These are phyloP conservation scores for Itoplectis maculator DNA, from an alignment of 2,888 invertebrate genomes.

Conservation along the genomic window DNA sequence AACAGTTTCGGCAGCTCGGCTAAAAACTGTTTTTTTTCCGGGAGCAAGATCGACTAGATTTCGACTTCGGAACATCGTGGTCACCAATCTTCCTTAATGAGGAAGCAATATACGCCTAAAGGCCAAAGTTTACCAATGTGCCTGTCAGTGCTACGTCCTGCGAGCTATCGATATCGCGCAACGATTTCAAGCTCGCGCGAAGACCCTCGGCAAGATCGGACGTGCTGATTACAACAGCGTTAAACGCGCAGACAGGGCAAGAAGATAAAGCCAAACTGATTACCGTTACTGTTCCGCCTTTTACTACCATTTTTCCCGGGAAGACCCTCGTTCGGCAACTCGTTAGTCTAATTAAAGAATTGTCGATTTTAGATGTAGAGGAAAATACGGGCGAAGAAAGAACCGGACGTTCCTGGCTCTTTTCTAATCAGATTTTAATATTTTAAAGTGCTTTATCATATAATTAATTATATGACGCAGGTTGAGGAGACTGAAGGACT, in stretches of 20 bases:
- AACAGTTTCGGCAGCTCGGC: slow-evolving; percentile 4
- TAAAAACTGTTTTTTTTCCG: neutral
- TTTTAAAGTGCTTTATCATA: neutral
- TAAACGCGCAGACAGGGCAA: slow-evolving; percentile 36
- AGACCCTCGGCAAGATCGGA: slow-evolving; percentile 48
- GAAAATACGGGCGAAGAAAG: neutral
- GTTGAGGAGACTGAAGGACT: neutral
- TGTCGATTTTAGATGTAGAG: slow-evolving; percentile 3
- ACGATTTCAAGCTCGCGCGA: slow-evolving; percentile 25
- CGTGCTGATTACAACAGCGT: slow-evolving; percentile 52
- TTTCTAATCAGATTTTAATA: neutral
- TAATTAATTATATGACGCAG: neutral
- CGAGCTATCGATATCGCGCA: slow-evolving; percentile 6
- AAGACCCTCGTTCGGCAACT: slow-evolving; percentile 32
- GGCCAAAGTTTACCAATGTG: slow-evolving; percentile 46
- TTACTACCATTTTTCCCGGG: slow-evolving; percentile 26
- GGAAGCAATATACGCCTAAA: slow-evolving; percentile 52
- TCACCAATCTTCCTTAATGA: slow-evolving; percentile 64
- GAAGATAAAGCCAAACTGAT: slow-evolving; percentile 60
- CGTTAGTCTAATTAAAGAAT: slow-evolving; percentile 54
- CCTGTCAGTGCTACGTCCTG: slow-evolving; percentile 16
- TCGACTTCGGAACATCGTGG: slow-evolving; percentile 34
- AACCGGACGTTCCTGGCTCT: neutral
- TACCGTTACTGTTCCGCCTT: slow-evolving; percentile 21
- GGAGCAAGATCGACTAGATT: slow-evolving; percentile 39